These are phyloP conservation scores for Sinohyriopsis cumingii DNA, from an alignment of 2,888 invertebrate species.

Conservation along the genomic window DNA sequence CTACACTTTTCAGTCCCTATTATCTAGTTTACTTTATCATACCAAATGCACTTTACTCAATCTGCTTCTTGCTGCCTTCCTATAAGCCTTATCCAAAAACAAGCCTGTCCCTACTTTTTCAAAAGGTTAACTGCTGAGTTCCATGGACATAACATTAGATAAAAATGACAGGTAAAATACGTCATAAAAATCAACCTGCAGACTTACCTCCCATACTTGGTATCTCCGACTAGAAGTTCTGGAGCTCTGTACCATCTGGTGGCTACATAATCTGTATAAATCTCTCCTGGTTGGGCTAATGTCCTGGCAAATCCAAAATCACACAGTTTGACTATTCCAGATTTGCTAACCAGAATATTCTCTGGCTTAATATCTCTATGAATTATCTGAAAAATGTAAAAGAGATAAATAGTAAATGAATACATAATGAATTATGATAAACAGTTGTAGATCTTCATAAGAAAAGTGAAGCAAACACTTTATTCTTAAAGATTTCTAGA, in stretches of 20 bases:
- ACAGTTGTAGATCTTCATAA: background rate
- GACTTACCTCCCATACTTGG: constrained; percentile 77
- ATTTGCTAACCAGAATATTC: constrained; percentile 83
- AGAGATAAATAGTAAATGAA: background rate
- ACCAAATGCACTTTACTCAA: too few species aligned
- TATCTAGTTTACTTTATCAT: too few species aligned
- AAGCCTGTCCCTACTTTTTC: too few species aligned
- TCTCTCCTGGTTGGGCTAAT: constrained; percentile 82
- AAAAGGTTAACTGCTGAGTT: too few species aligned
- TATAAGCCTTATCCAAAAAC: too few species aligned
- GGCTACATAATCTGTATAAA: constrained; percentile 90
- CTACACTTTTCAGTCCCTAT: too few species aligned
- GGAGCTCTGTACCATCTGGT: constrained; percentile 93
- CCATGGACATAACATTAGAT: too few species aligned
- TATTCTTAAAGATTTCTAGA: too few species aligned
- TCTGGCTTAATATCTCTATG: constrained; percentile 93
- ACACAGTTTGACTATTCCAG: constrained; percentile 89
- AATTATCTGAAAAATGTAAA: constrained; percentile 75
- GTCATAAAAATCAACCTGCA: background rate
- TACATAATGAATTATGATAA: too few species aligned
- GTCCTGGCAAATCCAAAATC: constrained; percentile 89
- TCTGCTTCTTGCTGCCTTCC: too few species aligned
- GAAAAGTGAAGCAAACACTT: background rate
- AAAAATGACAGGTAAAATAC: too few species aligned
- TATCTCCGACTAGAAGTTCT: constrained; percentile 86